These are phyloP conservation scores for Oikopleura vanhoeffeni DNA, from an alignment of 23 tunicate species.

Conservation along the genomic window DNA sequence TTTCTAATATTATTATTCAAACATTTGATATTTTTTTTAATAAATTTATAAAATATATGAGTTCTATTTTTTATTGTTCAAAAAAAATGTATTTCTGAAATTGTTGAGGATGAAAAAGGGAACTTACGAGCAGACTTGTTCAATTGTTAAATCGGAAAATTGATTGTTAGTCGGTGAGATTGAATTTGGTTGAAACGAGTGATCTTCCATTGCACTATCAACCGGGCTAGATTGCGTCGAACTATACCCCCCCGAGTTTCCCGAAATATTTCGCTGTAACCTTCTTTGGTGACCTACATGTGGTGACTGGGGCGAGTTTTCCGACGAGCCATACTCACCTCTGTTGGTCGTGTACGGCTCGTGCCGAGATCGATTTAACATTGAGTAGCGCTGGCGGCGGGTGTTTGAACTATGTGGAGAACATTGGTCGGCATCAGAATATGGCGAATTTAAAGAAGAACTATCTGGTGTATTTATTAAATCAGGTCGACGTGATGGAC, in stretches of 20 bases:
- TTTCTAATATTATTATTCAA: too few relatives aligned
- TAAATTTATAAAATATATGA: too few relatives aligned
- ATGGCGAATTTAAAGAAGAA: neutral
- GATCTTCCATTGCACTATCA: neutral
- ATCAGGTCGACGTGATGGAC: constrained; percentile 5
- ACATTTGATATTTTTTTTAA: too few relatives aligned
- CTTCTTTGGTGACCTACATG: neutral
- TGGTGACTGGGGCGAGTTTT: neutral
- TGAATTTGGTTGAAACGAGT: neutral
- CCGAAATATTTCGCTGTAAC: constrained; percentile 8
- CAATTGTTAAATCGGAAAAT: neutral
- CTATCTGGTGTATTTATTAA: neutral
- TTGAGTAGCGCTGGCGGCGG: neutral
- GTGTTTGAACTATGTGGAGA: neutral
- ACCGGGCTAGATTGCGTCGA: neutral
- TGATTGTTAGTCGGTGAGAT: constrained; percentile 9
- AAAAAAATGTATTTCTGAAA: too few relatives aligned
- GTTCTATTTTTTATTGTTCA: too few relatives aligned
- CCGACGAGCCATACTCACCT: neutral
- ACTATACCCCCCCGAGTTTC: constrained; percentile 11
- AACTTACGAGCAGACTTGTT: constrained; percentile 14
- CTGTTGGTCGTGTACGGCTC: neutral
- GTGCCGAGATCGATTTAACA: neutral
- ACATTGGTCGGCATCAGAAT: constrained; percentile 4
- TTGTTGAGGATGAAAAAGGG: neutral